Conservation (phyloP, 2,113 vertebrate species). For the Dicaeum eximium region DNA sequence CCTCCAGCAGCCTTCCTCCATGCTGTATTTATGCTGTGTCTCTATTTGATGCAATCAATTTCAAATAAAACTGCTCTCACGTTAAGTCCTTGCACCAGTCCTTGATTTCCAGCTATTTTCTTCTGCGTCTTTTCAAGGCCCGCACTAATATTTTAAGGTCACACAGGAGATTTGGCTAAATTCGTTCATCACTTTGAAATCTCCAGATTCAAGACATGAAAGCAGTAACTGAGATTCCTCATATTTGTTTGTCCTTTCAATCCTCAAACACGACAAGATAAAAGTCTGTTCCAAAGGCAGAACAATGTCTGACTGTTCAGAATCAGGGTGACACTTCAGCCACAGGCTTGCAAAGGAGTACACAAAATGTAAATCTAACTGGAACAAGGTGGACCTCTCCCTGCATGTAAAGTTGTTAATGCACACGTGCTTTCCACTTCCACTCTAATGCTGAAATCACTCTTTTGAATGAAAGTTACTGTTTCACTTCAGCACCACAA, state of each 20-base stretch:
- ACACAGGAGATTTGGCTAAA: not conserved
- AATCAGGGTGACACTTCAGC: not conserved
- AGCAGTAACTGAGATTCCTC: not conserved
- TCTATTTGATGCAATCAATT: not conserved
- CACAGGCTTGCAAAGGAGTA: not conserved
- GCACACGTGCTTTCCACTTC: not conserved
- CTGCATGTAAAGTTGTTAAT: not conserved
- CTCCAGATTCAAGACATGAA: not conserved
- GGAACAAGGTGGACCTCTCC: not conserved
- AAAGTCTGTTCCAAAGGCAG: not conserved
- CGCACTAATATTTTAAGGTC: not conserved
- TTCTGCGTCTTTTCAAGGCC: not conserved
- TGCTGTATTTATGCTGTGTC: not conserved
- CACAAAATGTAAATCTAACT: not conserved
- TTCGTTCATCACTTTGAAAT: not conserved
- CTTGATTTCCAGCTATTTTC: conserved; percentile 5
- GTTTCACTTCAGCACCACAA: not conserved
- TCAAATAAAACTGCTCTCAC: not conserved
- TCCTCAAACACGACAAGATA: not conserved
- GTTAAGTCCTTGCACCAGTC: not conserved
- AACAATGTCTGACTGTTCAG: not conserved
- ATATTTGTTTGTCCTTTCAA: not conserved
- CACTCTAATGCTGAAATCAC: not conserved
- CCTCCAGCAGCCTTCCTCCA: not conserved
- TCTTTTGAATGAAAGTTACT: not conserved